A percentile compares a stretch with the other conserved stretches of the same genome.
Conservation (phyloP, 2,797 vertebrate genomes). For the Gallinago stenura region DNA sequence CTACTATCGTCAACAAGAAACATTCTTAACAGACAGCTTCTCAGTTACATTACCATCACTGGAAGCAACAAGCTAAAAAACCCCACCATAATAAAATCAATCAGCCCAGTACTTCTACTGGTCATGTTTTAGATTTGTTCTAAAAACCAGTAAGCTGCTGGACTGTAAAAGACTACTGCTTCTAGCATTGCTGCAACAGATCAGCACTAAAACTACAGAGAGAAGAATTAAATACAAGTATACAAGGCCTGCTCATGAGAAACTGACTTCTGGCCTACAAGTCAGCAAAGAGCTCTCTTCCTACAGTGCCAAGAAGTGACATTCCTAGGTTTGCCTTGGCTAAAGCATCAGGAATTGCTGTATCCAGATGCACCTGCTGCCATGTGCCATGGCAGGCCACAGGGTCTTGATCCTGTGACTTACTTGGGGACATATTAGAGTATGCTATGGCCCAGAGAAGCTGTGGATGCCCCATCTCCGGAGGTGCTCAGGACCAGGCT, state of each 20-base stretch:
- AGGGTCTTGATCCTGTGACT: not conserved
- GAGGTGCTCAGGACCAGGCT: too few relatives aligned
- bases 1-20: not conserved
- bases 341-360: not conserved
- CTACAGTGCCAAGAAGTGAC: not conserved
- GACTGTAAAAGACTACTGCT: not conserved
- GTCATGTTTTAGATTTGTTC: not conserved
- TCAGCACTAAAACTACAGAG: not conserved
- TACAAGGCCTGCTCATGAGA: not conserved
- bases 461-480: too few relatives aligned
- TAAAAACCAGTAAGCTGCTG: not conserved
- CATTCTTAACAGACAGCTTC: not conserved
- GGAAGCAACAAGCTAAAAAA: not conserved
- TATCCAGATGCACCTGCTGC: not conserved
- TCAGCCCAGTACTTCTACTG: not conserved
- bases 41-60: not conserved
- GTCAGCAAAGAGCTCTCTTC: not conserved
- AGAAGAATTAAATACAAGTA: not conserved
- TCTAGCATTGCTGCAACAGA: not conserved
- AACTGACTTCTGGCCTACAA: not conserved
- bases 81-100: too few relatives aligned
- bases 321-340: not conserved
- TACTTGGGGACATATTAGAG: not conserved
- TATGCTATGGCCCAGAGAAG: too few relatives aligned
- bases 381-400: fast-evolving